Evolutionary conservation across 2,113 vertebrate species (phyloP).

Genomic region (Oncorhynchus keta): DNA sequence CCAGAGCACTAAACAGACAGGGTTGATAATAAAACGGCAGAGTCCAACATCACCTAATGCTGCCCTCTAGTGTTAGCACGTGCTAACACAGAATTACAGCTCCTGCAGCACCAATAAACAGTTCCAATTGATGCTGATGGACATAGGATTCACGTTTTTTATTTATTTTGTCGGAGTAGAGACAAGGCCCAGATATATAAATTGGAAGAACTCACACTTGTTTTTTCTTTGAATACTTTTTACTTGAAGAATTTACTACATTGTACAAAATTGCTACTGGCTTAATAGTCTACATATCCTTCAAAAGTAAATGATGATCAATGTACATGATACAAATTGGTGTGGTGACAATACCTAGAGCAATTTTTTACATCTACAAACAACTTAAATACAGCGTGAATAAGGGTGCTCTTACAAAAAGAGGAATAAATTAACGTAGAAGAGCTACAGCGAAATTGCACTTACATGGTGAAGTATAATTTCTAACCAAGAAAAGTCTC

Average conservation of each 20-base stretch:
- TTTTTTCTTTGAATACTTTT: conserved; percentile 31
- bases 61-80: neutral
- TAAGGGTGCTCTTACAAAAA: conserved; percentile 56
- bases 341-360: conserved; percentile 45
- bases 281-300: conserved; percentile 23
- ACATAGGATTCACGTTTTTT: neutral
- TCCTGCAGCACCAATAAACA: neutral
- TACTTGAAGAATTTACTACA: conserved; percentile 39
- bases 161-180: neutral
- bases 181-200: neutral
- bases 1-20: neutral
- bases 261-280: conserved; percentile 39
- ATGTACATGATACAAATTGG: conserved; percentile 56
- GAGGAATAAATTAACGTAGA: conserved; percentile 72
- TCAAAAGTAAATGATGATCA: conserved; percentile 24
- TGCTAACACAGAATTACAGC: neutral
- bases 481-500: neutral
- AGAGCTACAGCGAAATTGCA: conserved; percentile 52
- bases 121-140: too few relatives aligned
- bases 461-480: conserved; percentile 20
- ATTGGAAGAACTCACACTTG: neutral
- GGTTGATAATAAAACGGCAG: neutral
- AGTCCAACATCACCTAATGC: neutral
- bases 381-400: conserved; percentile 38
- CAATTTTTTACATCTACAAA: conserved; percentile 42